Conservation (phyloP, 2,113 vertebrate genomes). For the Xiphophorus maculatus region DNA sequence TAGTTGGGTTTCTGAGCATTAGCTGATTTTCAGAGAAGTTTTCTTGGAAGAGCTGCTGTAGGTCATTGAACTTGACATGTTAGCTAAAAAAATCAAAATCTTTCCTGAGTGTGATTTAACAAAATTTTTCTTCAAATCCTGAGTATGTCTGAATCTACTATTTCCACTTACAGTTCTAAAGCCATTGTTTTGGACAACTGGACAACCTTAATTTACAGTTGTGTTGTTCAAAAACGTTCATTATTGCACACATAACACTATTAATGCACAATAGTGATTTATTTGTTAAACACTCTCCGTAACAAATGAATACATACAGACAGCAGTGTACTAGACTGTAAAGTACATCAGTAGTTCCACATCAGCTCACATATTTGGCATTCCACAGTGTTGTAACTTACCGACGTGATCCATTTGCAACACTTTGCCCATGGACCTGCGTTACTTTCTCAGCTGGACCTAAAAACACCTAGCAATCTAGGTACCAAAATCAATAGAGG, state of each 20-base stretch:
- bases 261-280: too few species aligned
- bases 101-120: not conserved
- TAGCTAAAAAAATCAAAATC: not conserved
- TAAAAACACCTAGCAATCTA: constrained; percentile 47
- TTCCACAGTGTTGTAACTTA: constrained; percentile 14
- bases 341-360: constrained; percentile 3
- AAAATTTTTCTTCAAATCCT: not conserved
- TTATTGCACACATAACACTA: too few species aligned
- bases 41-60: not conserved
- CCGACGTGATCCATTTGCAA: constrained; percentile 10
- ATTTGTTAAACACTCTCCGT: too few species aligned
- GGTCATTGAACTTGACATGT: not conserved
- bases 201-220: too few species aligned
- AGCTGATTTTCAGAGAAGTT: not conserved
- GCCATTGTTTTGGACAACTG: not conserved
- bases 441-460: constrained; percentile 59
- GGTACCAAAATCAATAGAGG: constrained; percentile 76
- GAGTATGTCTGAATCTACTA: not conserved
- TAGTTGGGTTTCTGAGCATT: not conserved
- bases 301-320: not conserved
- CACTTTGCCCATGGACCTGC: constrained; percentile 12
- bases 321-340: not conserved
- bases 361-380: constrained; percentile 13
- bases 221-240: too few species aligned
- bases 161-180: not conserved